A percentile compares a stretch with the other conserved stretches of the same genome.
Conservation (phyloP, 1,140 invertebrate species). For the Magallana gigas region DNA sequence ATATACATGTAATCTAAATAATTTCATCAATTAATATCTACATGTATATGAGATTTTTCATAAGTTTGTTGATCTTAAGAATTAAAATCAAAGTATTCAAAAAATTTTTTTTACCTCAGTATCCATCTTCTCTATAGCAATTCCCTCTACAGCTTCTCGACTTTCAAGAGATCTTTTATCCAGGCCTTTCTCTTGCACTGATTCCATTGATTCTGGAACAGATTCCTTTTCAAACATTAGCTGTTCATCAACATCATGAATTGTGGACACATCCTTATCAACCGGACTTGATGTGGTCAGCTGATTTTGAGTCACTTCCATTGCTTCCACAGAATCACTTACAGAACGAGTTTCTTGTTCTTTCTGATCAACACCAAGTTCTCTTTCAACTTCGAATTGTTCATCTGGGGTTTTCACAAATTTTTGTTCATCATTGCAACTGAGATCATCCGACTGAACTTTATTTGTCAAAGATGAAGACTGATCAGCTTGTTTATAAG, state of each 20-base stretch:
- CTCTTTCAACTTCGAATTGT: background rate
- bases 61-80: too few species aligned
- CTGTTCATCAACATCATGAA: background rate
- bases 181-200: background rate
- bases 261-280: background rate
- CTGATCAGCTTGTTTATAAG: background rate
- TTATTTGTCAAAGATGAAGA: background rate
- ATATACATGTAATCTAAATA: too few species aligned
- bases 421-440: background rate
- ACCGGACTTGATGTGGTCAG: background rate
- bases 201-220: background rate
- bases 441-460: background rate
- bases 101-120: background rate
- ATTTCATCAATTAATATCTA: too few species aligned
- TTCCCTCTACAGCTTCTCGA: background rate
- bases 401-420: background rate
- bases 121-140: background rate
- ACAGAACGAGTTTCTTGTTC: background rate
- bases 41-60: too few species aligned
- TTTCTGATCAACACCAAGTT: background rate
- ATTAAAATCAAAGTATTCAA: too few species aligned
- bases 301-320: background rate
- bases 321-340: background rate
- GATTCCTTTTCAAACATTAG: too few species aligned
- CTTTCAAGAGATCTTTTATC: background rate